Percentiles rank a stretch among this genome's conserved stretches.
These are phyloP conservation scores for Danio jaintianensis DNA, from an alignment of 2,797 vertebrate genomes.

Conservation along the genomic window DNA sequence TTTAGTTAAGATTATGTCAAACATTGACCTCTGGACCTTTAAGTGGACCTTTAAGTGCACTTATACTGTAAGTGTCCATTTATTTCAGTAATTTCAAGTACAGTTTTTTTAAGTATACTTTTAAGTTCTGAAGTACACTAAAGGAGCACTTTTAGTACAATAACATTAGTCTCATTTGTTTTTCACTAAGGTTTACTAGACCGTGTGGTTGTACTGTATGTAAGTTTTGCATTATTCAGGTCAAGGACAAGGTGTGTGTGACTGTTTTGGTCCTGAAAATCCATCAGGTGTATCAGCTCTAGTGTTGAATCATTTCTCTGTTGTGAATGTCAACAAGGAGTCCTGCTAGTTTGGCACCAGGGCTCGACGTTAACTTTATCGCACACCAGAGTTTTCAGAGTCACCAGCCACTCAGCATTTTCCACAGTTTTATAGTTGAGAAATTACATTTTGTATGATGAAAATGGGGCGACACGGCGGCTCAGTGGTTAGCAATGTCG, in stretches of 20 bases:
- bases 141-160: neutral
- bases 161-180: neutral
- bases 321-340: conserved; percentile 48
- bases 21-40: neutral
- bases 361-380: too few relatives aligned
- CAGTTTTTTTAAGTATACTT: too few relatives aligned
- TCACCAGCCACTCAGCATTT: too few relatives aligned
- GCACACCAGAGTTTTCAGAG: too few relatives aligned
- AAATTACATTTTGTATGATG: too few relatives aligned
- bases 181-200: too few relatives aligned
- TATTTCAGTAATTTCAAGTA: neutral
- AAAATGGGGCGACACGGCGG: too few relatives aligned
- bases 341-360: neutral
- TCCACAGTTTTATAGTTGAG: too few relatives aligned
- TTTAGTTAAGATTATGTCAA: too few relatives aligned
- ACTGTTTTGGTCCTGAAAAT: conserved; percentile 25
- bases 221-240: conserved; percentile 2
- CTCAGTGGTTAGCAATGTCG: too few relatives aligned
- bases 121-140: neutral
- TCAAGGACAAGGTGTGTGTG: conserved; percentile 6
- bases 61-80: neutral
- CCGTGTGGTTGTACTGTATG: neutral
- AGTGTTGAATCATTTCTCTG: conserved; percentile 58
- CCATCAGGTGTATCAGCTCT: conserved; percentile 29
- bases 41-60: neutral